phyloP scores from a whole-genome alignment of 2,797 vertebrate genomes.

The Lophius americanus region DNA sequence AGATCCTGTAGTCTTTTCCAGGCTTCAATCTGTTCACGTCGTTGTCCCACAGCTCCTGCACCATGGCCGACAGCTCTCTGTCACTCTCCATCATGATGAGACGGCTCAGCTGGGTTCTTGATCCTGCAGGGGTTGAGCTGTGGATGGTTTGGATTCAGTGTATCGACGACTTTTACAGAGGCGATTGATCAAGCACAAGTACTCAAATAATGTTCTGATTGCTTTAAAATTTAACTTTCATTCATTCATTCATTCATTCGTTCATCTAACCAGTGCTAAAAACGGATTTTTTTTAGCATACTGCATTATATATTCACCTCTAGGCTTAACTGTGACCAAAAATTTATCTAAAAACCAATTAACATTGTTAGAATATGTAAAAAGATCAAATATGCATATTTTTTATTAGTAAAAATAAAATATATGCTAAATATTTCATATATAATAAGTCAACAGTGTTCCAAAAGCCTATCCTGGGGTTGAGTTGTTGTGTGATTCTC shows the following conservation, averaged over 20 bases:
- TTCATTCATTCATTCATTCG: background rate
- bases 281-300: background rate
- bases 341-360: no score
- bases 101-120: slow-evolving; percentile 7
- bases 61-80: slow-evolving; percentile 80
- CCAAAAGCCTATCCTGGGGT: background rate
- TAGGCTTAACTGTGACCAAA: no score
- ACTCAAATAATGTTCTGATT: background rate
- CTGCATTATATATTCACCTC: background rate
- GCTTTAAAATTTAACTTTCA: background rate
- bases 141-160: slow-evolving; percentile 10
- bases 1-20: slow-evolving; percentile 84
- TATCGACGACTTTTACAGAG: no score
- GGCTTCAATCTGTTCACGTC: slow-evolving; percentile 82
- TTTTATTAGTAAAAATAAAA: background rate
- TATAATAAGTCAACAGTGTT: background rate
- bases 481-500: background rate
- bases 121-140: slow-evolving; percentile 26
- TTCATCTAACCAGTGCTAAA: background rate
- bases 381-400: no score
- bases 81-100: slow-evolving; percentile 79
- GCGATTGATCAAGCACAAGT: background rate
- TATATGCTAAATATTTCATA: background rate
- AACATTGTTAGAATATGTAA: no score
- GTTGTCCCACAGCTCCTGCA: slow-evolving; percentile 84